Base-by-base conservation (phyloP, 2,797 vertebrate species). In the Silurus aristotelis region DNA sequence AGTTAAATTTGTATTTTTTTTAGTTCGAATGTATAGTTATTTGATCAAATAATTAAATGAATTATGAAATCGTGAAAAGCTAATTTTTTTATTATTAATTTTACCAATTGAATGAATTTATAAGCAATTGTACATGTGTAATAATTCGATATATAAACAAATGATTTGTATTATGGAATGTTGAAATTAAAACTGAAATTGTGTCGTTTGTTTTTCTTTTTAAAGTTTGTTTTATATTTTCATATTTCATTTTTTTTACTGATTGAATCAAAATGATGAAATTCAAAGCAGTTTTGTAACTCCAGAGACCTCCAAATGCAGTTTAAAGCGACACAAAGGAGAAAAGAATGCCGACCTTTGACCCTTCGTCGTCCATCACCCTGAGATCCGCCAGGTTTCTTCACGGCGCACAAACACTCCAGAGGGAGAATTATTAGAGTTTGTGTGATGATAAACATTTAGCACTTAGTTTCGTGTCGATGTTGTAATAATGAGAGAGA, bases 401-500 rank as follows among this genome's bases (percentile, higher is more conserved):
- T 60, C 72, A 43, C 72, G 56, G 81, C 71, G 67, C 81, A 85
- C 88, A 89, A 80, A 88, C 68, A 72, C 77, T 61, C 7, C 22
- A 9, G 77, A 46, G 68, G 78, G 77, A 72, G 52, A 52, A 10
- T 38, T 70, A 73, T n/a, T 60, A n/a, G 58, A 15, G 31, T 63
- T 31, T 3, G 71, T 82, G 82, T 87, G 81, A 85, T 87, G 86
- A 85, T 84, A 85, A 85, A 88, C 56, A 63, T 84, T 72, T 85
- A 81, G 83, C 73, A 73, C 75, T 72, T 81, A n/a, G 80, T 77
- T 60, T 31, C 38, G 7, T 27, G n/a, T 19, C 12, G n/a, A 77
- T 82, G 79, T 77, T n/a, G 83, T 43, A 68, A 77, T 55, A 3
- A 80, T 13, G 75, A 58, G 48, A n/a, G 14, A 5, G 17, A 8